Evolutionary conservation across 2,113 vertebrate genomes (phyloP), one percentile per base, ranked within the genome.

Genomic region (Sebastes schlegelii): DNA sequence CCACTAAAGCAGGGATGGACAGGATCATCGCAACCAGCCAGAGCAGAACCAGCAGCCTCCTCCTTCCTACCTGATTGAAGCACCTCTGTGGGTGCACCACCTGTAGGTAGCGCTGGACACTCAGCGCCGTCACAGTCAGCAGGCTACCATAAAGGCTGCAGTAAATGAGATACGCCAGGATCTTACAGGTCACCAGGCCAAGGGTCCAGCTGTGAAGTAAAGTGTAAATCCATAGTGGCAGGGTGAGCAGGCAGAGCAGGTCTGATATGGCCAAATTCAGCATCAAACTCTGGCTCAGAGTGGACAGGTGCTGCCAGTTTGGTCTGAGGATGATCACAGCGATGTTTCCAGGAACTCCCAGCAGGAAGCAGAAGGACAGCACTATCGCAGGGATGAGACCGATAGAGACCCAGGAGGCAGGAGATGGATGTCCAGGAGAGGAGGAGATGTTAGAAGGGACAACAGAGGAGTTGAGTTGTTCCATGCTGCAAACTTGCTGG

Each of bases 51-150:
- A 84, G 45, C 63, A 88, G 48, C 58, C 52, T 65, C 19, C 0
- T 64, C 12, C 8, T 17, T 13, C 8, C 57, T 6, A 0, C 8
- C 5, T 19, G 58, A 42, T 49, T 7, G 4, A 84, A 78, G 11
- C 3, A 40, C 1, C 0, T 73, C 13, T 86, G 68, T 54, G 40
- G 60, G 10, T 65, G 2, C 6, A 86, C 69, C 72, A 89, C 81
- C 65, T 78, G 72, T 2, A 89, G 19, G 79, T 80, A 89, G 19
- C 84, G 84, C 57, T 85, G 85, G 12, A 90, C 5, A 9, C 88
- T 83, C 17, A 89, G 74, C 2, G 1, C 2, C 0, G 52, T 76
- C 65, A 85, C 86, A 10, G 88, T 88, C 60, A 88, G 51, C 42
- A 73, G 1, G 48, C 84, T 88, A 12, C 14, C 0, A 13, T 80